A percentile compares a stretch with the other conserved stretches of the same genome.
Conservation (phyloP, 2,888 invertebrate species). For the Panzeria rudis region DNA sequence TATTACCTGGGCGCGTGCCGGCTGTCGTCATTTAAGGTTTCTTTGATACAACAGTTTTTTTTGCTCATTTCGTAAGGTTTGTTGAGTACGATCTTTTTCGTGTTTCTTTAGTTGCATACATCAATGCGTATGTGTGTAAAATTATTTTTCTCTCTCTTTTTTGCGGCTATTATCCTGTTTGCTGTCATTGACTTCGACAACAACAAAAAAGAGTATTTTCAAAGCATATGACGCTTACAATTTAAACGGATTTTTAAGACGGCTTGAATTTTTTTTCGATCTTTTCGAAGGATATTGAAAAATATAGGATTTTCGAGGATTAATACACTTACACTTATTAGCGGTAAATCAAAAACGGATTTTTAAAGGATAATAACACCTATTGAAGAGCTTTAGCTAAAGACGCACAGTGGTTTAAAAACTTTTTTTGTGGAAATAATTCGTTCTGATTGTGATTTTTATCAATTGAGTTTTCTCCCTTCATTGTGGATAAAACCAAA, state of each 20-base stretch:
- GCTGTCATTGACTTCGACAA: slow-evolving; percentile 72
- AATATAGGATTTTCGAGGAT: slow-evolving; percentile 38
- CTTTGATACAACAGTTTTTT: slow-evolving; percentile 35
- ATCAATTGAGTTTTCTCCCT: too few relatives aligned
- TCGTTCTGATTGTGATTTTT: too few relatives aligned
- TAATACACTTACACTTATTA: neutral
- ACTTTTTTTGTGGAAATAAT: too few relatives aligned
- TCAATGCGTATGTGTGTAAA: slow-evolving; percentile 18
- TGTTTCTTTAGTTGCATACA: slow-evolving; percentile 23
- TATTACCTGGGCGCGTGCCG: slow-evolving; percentile 80
- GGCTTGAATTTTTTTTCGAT: neutral
- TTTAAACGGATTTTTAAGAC: slow-evolving; percentile 62
- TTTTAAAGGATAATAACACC: slow-evolving; percentile 14
- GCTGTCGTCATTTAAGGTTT: slow-evolving; percentile 78
- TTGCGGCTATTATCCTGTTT: slow-evolving; percentile 67
- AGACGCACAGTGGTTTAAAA: neutral
- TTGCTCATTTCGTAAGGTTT: slow-evolving; percentile 44
- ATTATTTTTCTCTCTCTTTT: slow-evolving; percentile 12
- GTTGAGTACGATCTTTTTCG: slow-evolving; percentile 43
- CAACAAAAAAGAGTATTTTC: slow-evolving; percentile 52
- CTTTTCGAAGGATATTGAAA: neutral
- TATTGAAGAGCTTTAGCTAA: neutral
- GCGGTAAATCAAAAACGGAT: neutral
- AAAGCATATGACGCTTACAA: slow-evolving; percentile 70
- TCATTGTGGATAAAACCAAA: too few relatives aligned